phyloP scores from a whole-genome alignment of 1,140 invertebrate species.

The Triops cancriformis region DNA sequence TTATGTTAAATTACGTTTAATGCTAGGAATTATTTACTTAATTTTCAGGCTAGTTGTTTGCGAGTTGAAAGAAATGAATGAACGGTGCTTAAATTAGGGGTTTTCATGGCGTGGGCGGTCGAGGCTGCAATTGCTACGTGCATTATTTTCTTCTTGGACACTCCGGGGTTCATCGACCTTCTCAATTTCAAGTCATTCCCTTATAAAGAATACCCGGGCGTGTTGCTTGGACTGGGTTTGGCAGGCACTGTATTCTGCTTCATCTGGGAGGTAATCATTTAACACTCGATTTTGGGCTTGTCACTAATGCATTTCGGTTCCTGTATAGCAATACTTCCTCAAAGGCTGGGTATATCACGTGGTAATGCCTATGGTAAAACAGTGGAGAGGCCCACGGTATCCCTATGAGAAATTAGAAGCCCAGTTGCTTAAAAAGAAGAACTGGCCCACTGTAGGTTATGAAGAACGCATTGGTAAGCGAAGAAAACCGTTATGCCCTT shows the following conservation, averaged over 20 bases:
- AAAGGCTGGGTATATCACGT: constrained; percentile 23
- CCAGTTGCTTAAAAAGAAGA: background rate
- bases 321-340: constrained; percentile 23
- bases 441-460: constrained; percentile 21
- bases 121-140: background rate
- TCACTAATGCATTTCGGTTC: background rate
- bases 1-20: no score
- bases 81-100: background rate
- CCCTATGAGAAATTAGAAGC: constrained; percentile 24
- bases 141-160: background rate
- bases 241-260: constrained; percentile 22
- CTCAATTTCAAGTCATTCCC: constrained; percentile 11
- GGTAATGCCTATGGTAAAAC: constrained; percentile 20
- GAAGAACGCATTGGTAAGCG: background rate
- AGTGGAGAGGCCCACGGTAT: background rate
- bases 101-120: background rate
- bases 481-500: background rate
- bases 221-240: constrained; percentile 20
- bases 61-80: no score
- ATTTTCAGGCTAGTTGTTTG: no score
- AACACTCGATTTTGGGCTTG: no score
- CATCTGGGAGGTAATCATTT: constrained; percentile 25
- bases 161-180: background rate
- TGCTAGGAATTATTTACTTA: no score
- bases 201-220: constrained; percentile 18